Evolutionary conservation across 92 coral and sea anemone species (phyloP).

Genomic region (Micromussa lordhowensis): DNA sequence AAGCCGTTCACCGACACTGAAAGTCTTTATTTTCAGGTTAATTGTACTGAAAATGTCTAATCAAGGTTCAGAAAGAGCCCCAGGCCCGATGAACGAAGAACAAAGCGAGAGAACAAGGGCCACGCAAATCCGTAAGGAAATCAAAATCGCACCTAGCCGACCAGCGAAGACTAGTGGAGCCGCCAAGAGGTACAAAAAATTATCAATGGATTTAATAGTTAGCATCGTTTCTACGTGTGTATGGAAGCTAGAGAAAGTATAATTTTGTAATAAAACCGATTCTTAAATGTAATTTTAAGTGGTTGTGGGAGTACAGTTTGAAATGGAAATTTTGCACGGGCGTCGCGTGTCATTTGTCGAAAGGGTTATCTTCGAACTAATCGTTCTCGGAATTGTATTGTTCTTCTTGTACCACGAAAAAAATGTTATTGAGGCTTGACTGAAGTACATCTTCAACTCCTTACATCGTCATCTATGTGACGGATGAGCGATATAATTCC

Average conservation of each 20-base stretch:
- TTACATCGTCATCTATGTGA: not conserved
- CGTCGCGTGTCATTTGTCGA: not conserved
- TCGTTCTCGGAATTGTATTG: not conserved
- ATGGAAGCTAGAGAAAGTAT: not conserved
- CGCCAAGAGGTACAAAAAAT: slow-evolving; percentile 83
- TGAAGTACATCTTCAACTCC: not conserved
- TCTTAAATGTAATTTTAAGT: not conserved
- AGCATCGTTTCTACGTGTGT: not conserved
- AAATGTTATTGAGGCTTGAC: not conserved
- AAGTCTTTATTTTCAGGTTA: slow-evolving; percentile 2
- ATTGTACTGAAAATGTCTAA: slow-evolving; percentile 17
- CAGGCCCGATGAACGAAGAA: slow-evolving; percentile 8
- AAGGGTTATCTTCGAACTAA: not conserved
- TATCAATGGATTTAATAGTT: not conserved
- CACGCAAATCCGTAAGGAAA: slow-evolving; percentile 58
- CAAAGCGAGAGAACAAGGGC: slow-evolving; percentile 30
- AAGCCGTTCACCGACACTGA: not conserved
- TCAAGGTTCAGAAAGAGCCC: not conserved
- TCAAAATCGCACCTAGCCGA: slow-evolving; percentile 71
- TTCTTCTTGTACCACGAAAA: not conserved
- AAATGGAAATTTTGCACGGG: not conserved
- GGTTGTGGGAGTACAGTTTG: not conserved
- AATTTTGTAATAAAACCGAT: not conserved
- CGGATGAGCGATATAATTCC: not conserved
- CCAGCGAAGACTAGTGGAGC: slow-evolving; percentile 87